Conservation (phyloP, 2,797 vertebrate genomes). For the Rhinoraja longicauda region DNA sequence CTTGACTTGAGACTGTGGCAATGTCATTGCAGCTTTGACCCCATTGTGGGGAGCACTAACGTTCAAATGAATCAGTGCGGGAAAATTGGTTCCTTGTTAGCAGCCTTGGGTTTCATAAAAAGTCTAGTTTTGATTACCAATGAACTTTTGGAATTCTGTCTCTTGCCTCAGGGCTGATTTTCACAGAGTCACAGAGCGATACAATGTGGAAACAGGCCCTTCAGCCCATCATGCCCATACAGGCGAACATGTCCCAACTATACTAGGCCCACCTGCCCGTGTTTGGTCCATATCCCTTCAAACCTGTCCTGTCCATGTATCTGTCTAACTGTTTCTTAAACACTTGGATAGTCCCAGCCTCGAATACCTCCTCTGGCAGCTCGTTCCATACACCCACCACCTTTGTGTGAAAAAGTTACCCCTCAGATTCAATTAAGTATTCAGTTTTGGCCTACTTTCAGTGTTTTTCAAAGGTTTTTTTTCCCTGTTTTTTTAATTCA, state of each 20-base stretch:
- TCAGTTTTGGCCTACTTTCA: not conserved
- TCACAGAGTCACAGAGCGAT: not conserved
- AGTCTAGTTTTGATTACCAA: not conserved
- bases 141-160: not conserved
- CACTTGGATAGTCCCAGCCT: no score
- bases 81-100: not conserved
- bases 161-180: not conserved
- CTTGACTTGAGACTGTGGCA: not conserved
- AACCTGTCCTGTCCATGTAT: no score
- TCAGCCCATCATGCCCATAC: no score
- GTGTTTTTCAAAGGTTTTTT: not conserved
- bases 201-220: no score
- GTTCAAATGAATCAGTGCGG: not conserved
- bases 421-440: no score
- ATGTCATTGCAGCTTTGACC: not conserved
- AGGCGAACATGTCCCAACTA: no score
- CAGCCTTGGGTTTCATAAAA: not conserved
- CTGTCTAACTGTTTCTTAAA: no score
- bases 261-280: no score
- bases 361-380: no score
- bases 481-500: not conserved
- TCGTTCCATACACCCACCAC: no score
- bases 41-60: not conserved
- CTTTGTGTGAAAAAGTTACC: no score
- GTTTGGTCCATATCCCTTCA: no score